Evolutionary conservation across 37 sponge, comb jelly and placozoan genomes (phyloP), one percentile per base, ranked within the genome.

Genomic region (Petrosia ficiformis): DNA sequence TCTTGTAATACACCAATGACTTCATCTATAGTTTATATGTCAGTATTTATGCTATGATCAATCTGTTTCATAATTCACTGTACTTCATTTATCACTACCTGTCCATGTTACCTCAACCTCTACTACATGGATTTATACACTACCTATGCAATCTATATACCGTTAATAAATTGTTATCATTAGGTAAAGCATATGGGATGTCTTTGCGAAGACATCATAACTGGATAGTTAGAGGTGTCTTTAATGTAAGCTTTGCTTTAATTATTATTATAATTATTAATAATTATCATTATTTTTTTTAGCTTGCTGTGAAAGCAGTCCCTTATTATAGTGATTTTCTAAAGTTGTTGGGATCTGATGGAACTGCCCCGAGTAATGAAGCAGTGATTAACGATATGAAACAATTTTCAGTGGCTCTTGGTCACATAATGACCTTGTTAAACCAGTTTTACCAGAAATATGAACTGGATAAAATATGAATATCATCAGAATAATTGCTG

Each of bases 211-310:
- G 39, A 57, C 65, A 73, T 48, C 94, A 93, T 65, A 73, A 77
- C 72, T 93, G 92, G 92, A 67, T 93, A 42, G 87, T 93, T 40
- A 70, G 91, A 32, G 91, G 94, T 42, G 43, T 93, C n/a, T 93
- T 93, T 54, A 64, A 67, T 54, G 94, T 93, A 67, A 86, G 90
- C n/a, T 10, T 24, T 29, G 1, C 70, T 64, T 11, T 39, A n/a
- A 58, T 52, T 10, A 54, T 68, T 34, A 60, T 39, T 44, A 4
- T 2, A 26, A 63, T 5, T 67, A 33, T 4, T 67, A 3, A 28
- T 43, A 16, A 24, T 25, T 40, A 37, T n/a, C 16, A 16, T 32
- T 73, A 32, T 37, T 65, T 28, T 4, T 67, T 77, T 6, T 71
- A 92, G 93, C 39, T 92, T 31, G 93, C 86, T 5, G 73, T 84